Conservation (phyloP, 2,797 vertebrate species). For the Micrastur ruficollis region DNA sequence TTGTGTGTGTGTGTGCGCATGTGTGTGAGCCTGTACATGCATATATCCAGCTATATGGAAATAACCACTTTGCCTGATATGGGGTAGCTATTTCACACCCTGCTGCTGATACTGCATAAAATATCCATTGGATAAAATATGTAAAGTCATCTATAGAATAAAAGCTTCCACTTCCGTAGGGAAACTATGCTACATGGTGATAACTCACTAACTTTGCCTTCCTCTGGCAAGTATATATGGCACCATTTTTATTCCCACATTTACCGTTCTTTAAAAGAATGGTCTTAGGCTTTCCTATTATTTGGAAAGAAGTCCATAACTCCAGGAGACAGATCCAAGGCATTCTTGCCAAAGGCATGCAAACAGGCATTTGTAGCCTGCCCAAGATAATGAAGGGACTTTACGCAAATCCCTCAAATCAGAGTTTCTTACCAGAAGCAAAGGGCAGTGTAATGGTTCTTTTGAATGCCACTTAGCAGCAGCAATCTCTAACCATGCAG, state of each 20-base stretch:
- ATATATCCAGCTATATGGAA: not conserved
- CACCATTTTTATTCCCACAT: not conserved
- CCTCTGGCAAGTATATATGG: not conserved
- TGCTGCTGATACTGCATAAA: not conserved
- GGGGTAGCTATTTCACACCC: not conserved
- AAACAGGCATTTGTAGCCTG: not conserved
- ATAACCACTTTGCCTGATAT: not conserved
- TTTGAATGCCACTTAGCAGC: not conserved
- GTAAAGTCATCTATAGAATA: not conserved
- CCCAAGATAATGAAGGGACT: not conserved
- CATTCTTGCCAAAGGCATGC: not conserved
- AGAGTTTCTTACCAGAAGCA: not conserved
- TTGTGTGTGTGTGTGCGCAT: accelerated
- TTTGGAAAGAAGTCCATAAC: not conserved
- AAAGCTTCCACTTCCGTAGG: not conserved
- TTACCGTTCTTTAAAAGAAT: not conserved
- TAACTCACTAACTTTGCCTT: not conserved
- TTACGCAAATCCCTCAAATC: not conserved
- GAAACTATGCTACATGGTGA: not conserved
- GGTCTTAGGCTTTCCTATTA: not conserved
- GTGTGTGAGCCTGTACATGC: not conserved
- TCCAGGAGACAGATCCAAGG: not conserved
- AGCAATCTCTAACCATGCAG: not conserved
- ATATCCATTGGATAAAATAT: not conserved
- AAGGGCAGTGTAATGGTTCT: not conserved